Evolutionary conservation across 2,888 invertebrate genomes (phyloP).

Genomic region (Sthenelais limicola): DNA sequence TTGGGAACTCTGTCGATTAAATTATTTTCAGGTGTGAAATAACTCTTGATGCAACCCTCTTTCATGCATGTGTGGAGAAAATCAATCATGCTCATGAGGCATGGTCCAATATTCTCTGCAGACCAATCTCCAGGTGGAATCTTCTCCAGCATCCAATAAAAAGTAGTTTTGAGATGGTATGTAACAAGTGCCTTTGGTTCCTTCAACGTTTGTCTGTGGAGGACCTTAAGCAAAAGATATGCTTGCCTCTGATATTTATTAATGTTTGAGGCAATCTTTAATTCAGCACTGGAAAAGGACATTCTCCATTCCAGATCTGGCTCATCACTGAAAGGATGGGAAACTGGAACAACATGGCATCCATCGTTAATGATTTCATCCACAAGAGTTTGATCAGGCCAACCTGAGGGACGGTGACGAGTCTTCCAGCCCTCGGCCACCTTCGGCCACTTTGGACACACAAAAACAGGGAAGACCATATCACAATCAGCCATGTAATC

Average conservation of each 20-base stretch:
- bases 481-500: not conserved
- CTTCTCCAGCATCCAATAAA: constrained; percentile 23
- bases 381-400: not conserved
- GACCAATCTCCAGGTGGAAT: constrained; percentile 16
- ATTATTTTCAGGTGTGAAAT: constrained; percentile 33
- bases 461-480: constrained; percentile 3
- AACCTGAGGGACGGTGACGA: not conserved
- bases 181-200: constrained; percentile 25
- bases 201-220: constrained; percentile 11
- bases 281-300: constrained; percentile 24
- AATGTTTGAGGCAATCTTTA: not conserved
- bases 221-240: constrained; percentile 18
- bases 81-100: constrained; percentile 24
- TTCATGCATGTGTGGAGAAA: not conserved
- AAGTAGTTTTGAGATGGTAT: constrained; percentile 26
- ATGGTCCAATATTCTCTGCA: constrained; percentile 15
- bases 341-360: constrained; percentile 21
- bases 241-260: constrained; percentile 10
- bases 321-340: constrained; percentile 16
- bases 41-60: not conserved
- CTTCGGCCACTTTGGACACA: constrained; percentile 15
- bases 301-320: constrained; percentile 33
- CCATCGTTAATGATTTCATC: constrained; percentile 1
- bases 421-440: constrained; percentile 7
- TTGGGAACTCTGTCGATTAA: constrained; percentile 4